Evolutionary conservation across 2,888 invertebrate species (phyloP).

Genomic region (Orgyia antiqua): DNA sequence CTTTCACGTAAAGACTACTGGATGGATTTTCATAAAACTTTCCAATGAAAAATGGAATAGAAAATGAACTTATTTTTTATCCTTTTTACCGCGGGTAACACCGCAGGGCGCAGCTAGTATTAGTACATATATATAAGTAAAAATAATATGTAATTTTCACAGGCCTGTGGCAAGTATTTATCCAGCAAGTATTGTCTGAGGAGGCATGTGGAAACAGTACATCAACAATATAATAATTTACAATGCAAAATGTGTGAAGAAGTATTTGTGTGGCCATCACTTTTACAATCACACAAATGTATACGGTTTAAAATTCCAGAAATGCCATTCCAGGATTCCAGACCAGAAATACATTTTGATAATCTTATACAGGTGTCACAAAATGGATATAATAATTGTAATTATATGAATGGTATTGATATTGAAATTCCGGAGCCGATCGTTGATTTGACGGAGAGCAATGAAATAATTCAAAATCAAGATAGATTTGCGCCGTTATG

Average conservation of each 20-base stretch:
- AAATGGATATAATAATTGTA: slow-evolving; percentile 40
- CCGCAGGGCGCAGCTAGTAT: no score
- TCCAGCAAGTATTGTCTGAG: slow-evolving; percentile 45
- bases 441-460: slow-evolving; percentile 46
- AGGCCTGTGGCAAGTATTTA: slow-evolving; percentile 55
- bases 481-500: slow-evolving; percentile 24
- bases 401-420: slow-evolving; percentile 46
- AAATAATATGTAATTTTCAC: no score
- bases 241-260: slow-evolving; percentile 55
- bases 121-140: no score
- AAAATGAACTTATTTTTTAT: no score
- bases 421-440: slow-evolving; percentile 62
- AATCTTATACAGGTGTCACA: slow-evolving; percentile 32
- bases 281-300: slow-evolving; percentile 49
- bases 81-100: no score
- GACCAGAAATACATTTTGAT: slow-evolving; percentile 53
- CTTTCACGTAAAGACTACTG: no score
- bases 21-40: no score
- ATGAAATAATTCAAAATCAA: slow-evolving; percentile 12
- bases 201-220: slow-evolving; percentile 46
- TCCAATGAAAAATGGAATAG: no score
- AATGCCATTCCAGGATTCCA: slow-evolving; percentile 50
- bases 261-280: slow-evolving; percentile 53
- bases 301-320: slow-evolving; percentile 44
- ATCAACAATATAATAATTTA: slow-evolving; percentile 33